phyloP scores from a whole-genome alignment of 2,797 vertebrate genomes.

The Epinephelus coioides region DNA sequence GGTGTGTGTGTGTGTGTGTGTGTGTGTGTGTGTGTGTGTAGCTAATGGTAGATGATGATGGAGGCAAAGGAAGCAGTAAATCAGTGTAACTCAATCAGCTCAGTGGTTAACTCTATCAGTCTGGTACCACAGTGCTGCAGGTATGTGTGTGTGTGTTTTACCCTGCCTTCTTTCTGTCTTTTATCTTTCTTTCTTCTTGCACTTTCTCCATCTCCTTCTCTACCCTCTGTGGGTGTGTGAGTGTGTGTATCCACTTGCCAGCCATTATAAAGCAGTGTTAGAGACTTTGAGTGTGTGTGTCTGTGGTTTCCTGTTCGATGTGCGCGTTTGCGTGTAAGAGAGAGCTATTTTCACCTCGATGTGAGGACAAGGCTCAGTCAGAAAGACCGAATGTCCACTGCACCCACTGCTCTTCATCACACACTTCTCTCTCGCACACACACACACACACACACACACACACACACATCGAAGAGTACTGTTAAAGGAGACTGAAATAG shows the following conservation, averaged over 20 bases:
- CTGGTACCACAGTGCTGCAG: slow-evolving; percentile 23
- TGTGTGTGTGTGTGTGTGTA: slow-evolving; percentile 14
- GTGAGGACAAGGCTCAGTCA: slow-evolving; percentile 2
- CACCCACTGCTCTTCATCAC: slow-evolving; percentile 9
- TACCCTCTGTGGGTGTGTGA: not conserved
- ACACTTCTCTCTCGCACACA: not conserved
- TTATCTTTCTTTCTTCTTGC: not conserved
- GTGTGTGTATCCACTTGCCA: slow-evolving; percentile 10
- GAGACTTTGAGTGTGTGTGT: not conserved
- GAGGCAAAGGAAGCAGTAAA: slow-evolving; percentile 56
- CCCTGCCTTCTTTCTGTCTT: not conserved
- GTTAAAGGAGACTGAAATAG: no score
- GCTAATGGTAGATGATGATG: slow-evolving; percentile 44
- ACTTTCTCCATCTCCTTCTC: not conserved
- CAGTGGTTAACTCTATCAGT: slow-evolving; percentile 54
- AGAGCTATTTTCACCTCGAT: not conserved
- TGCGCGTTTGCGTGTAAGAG: not conserved
- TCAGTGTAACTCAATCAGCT: slow-evolving; percentile 64
- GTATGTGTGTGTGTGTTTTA: not conserved
- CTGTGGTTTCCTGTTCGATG: slow-evolving; percentile 1
- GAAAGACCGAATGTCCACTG: slow-evolving; percentile 17
- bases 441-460: no score
- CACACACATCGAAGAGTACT: no score
- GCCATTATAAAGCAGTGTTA: slow-evolving; percentile 17
- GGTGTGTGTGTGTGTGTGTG: slow-evolving; percentile 24